These are phyloP conservation scores for Sitophilus oryzae DNA, from an alignment of 1,140 invertebrate species.

Conservation along the genomic window DNA sequence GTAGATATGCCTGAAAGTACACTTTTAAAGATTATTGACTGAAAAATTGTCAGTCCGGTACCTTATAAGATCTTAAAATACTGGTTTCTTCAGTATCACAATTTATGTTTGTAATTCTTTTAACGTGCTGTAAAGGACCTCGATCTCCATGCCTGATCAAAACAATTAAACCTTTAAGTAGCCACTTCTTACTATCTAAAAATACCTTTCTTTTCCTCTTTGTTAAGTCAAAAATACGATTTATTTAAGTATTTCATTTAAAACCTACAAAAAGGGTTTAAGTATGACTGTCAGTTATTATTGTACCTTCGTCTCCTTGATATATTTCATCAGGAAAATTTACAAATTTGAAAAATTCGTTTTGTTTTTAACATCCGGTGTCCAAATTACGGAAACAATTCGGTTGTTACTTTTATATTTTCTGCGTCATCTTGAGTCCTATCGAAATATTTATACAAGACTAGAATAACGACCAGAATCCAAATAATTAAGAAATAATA, in stretches of 20 bases:
- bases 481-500: conserved; percentile 70
- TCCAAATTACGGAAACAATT: conserved; percentile 50
- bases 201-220: conserved; percentile 40
- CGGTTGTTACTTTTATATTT: conserved; percentile 40
- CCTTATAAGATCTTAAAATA: conserved; percentile 38
- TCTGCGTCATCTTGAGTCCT: conserved; percentile 45
- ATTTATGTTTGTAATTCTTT: conserved; percentile 67
- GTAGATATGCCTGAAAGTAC: conserved; percentile 49
- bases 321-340: conserved; percentile 58
- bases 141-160: conserved; percentile 83
- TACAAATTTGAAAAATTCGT: conserved; percentile 60
- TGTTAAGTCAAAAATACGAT: neutral
- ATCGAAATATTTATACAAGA: conserved; percentile 73
- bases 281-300: neutral
- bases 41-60: conserved; percentile 6
- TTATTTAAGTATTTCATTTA: neutral
- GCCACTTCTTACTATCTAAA: conserved; percentile 56
- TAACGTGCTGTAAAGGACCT: conserved; percentile 72
- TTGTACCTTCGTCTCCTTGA: conserved; percentile 61
- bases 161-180: conserved; percentile 70
- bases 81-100: conserved; percentile 54
- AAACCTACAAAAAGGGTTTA: neutral
- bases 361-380: conserved; percentile 54
- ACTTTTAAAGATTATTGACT: neutral
- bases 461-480: conserved; percentile 70